A percentile compares a stretch with the other conserved stretches of the same genome.
Evolutionary conservation across 2,113 vertebrate species (phyloP).

Genomic region (Suricata suricatta): DNA sequence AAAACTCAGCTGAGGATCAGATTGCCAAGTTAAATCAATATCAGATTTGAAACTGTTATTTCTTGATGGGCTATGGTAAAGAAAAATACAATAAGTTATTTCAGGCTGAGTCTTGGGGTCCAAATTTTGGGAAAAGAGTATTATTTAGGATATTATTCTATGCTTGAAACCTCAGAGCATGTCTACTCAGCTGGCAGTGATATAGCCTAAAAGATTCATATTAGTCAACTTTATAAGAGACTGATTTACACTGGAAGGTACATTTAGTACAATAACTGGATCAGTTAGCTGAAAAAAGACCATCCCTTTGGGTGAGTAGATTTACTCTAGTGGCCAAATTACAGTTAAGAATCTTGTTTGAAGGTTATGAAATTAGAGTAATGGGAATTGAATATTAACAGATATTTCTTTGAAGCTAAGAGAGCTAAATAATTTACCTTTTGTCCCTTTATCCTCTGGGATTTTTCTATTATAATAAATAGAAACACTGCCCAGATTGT

Average conservation of each 20-base stretch:
- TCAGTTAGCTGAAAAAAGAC: neutral
- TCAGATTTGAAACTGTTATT: neutral
- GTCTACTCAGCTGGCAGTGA: neutral
- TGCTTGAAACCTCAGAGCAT: neutral
- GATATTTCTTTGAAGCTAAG: neutral
- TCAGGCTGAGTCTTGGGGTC: neutral
- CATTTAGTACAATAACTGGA: neutral
- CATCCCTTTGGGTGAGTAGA: neutral
- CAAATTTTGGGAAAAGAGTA: neutral
- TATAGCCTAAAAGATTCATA: neutral
- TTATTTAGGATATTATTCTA: neutral
- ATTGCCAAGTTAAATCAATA: neutral
- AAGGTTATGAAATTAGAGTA: conserved; percentile 54
- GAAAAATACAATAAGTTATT: neutral
- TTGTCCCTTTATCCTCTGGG: neutral
- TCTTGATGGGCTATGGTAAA: neutral
- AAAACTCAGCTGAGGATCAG: neutral
- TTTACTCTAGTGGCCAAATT: conserved; percentile 54
- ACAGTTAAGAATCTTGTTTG: neutral
- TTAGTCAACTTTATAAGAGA: conserved; percentile 5
- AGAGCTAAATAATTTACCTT: neutral
- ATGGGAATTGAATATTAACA: conserved; percentile 52
- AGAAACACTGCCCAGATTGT: neutral
- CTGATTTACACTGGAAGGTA: neutral
- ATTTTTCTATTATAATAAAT: conserved; percentile 7